Conservation (phyloP, 2,797 vertebrate species). For the Centroberyx gerrardi region DNA sequence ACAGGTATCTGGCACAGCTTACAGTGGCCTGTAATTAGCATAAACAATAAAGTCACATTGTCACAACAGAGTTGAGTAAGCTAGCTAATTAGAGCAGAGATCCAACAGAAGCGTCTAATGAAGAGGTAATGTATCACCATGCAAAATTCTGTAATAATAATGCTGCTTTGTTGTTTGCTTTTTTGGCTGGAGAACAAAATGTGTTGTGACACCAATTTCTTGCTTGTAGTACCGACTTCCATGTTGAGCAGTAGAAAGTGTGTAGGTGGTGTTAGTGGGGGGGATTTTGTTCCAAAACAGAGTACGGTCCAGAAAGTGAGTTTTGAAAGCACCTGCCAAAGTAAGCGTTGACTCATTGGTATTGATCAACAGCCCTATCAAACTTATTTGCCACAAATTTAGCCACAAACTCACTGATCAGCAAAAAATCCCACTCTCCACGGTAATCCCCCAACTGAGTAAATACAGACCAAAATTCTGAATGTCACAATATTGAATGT, state of each 20-base stretch:
- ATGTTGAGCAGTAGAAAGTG: conserved; percentile 7
- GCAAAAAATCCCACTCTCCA: not conserved
- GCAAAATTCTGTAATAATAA: not conserved
- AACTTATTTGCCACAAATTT: no score
- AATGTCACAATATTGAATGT: no score
- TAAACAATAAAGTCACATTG: no score
- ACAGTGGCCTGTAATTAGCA: no score
- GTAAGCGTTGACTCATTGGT: conserved; percentile 39
- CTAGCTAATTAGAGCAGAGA: no score
- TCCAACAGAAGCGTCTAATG: no score
- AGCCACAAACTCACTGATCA: no score
- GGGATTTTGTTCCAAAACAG: not conserved
- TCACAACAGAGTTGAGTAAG: no score
- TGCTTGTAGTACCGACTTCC: not conserved
- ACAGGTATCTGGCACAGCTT: no score
- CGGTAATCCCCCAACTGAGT: no score
- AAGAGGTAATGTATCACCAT: no score
- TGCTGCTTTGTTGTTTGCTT: not conserved
- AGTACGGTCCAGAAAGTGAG: not conserved
- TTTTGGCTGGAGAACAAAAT: conserved; percentile 9
- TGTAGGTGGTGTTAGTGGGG: conserved; percentile 38
- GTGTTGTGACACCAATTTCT: not conserved
- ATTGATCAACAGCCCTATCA: conserved; percentile 22
- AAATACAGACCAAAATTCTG: no score
- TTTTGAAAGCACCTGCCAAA: conserved; percentile 33